Percentiles rank a stretch among this genome's conserved stretches.
Conservation (phyloP, 2,797 vertebrate genomes). For the Bufotes viridis region DNA sequence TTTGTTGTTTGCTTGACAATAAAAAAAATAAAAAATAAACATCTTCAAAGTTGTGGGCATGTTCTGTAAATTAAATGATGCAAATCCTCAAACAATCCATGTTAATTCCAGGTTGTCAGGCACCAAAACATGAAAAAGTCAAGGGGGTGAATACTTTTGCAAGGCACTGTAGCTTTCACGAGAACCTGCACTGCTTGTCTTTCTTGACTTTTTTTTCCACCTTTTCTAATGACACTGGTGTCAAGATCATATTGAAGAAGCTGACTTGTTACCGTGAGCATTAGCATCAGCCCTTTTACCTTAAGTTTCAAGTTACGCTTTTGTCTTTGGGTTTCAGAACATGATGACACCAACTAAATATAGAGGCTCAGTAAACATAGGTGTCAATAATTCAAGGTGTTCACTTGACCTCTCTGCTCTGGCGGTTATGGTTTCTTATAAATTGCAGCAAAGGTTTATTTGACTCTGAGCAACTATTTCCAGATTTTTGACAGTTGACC, state of each 20-base stretch:
- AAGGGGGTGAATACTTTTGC: too few species aligned
- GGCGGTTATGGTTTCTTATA: constrained; percentile 6
- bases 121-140: too few species aligned
- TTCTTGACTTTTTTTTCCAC: background rate
- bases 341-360: constrained; percentile 31
- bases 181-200: background rate
- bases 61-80: too few species aligned
- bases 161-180: too few species aligned
- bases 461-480: background rate
- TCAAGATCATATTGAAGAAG: constrained; percentile 11
- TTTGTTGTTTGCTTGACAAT: too few species aligned
- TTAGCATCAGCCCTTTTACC: constrained; percentile 33
- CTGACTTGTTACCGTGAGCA: constrained; percentile 5
- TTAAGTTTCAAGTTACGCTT: constrained; percentile 28
- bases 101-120: too few species aligned
- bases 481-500: constrained; percentile 16
- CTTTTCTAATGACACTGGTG: constrained; percentile 5
- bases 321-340: constrained; percentile 22
- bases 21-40: too few species aligned
- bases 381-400: constrained; percentile 49
- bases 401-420: constrained; percentile 34
- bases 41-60: too few species aligned
- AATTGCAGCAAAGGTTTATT: constrained; percentile 36
- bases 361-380: constrained; percentile 37
- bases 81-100: too few species aligned